A percentile compares a stretch with the other conserved stretches of the same genome.
Conservation (phyloP, 1,140 invertebrate genomes). For the Cydia pomonella region DNA sequence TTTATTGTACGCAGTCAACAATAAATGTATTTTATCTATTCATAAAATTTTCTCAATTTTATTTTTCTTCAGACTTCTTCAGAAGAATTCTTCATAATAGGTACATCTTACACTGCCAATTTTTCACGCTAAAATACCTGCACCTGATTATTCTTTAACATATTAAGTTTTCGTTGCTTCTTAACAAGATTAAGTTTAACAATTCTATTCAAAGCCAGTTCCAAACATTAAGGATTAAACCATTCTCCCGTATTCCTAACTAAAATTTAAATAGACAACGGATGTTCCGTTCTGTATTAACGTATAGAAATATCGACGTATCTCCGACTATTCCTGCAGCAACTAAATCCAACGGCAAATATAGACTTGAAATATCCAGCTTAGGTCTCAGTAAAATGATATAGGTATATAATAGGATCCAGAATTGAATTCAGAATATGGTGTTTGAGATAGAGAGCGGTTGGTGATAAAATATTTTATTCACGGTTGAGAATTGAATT, state of each 20-base stretch:
- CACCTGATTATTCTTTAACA: neutral
- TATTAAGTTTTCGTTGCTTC: neutral
- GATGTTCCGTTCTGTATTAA: neutral
- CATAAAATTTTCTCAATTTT: too few species aligned
- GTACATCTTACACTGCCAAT: too few species aligned
- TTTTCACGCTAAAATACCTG: too few species aligned
- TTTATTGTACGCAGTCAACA: too few species aligned
- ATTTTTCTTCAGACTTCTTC: too few species aligned
- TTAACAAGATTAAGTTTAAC: neutral
- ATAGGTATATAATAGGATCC: slow-evolving; percentile 38
- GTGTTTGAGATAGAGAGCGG: slow-evolving; percentile 9
- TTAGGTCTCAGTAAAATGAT: slow-evolving; percentile 47
- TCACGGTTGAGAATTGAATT: slow-evolving; percentile 6
- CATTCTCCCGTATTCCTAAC: neutral
- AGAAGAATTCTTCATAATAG: too few species aligned
- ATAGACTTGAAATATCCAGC: slow-evolving; percentile 52
- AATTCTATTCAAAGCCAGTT: neutral
- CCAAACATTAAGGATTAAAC: neutral
- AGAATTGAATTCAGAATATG: slow-evolving; percentile 24
- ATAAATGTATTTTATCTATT: too few species aligned
- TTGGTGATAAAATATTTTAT: slow-evolving; percentile 25
- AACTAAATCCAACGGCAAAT: slow-evolving; percentile 55
- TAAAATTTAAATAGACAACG: slow-evolving; percentile 12
- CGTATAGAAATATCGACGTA: slow-evolving; percentile 34
- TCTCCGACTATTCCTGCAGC: slow-evolving; percentile 39